Evolutionary conservation across 1,140 invertebrate species (phyloP).

Genomic region (Caenorhabditis tropicalis): DNA sequence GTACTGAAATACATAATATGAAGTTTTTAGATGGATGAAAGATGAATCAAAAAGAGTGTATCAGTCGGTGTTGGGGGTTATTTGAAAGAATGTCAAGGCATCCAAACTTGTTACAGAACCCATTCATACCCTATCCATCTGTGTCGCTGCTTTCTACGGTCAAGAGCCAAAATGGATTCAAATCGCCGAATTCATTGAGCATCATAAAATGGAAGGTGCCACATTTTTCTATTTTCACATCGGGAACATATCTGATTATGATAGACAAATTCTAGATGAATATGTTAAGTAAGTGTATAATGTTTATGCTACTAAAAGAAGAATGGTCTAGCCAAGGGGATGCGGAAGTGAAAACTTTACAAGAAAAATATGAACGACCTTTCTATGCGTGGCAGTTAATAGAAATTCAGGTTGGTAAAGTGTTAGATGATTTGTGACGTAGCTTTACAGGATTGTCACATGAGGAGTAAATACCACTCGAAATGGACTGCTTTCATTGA

Average conservation of each 20-base stretch:
- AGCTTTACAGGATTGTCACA: background rate
- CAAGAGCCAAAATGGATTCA: conserved; percentile 8
- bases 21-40: no score
- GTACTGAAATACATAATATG: no score
- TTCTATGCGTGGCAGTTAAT: conserved; percentile 28
- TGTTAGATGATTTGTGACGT: no score
- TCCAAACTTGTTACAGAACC: background rate
- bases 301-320: background rate
- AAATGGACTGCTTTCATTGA: conserved; percentile 13
- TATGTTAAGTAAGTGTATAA: background rate
- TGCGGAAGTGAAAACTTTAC: background rate
- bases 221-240: conserved; percentile 36
- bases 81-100: no score
- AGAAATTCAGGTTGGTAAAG: conserved; percentile 7
- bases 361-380: background rate
- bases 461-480: background rate
- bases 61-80: no score
- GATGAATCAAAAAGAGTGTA: no score
- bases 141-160: conserved; percentile 5
- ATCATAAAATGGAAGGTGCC: conserved; percentile 16
- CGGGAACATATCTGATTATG: background rate
- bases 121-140: background rate
- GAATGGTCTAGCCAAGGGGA: background rate
- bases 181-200: conserved; percentile 20
- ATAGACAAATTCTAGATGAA: background rate